Evolutionary conservation across 2,888 invertebrate genomes (phyloP).

Genomic region (Disparrhopalites patrizii): DNA sequence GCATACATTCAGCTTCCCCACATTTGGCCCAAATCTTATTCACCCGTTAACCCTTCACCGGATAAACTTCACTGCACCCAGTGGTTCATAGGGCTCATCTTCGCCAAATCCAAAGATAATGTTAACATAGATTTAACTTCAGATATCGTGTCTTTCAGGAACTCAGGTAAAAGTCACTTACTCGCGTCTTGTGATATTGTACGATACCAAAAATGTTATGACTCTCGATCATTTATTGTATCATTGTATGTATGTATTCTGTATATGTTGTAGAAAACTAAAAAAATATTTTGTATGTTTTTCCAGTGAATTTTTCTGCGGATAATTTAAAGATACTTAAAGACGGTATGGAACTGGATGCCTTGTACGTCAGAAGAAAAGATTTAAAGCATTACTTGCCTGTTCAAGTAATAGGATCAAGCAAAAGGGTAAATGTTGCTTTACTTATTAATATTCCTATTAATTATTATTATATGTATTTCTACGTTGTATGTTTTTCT

Average conservation of each 20-base stretch:
- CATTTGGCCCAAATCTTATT: slow-evolving; percentile 87
- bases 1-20: slow-evolving; percentile 87
- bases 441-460: too few species aligned
- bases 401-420: slow-evolving; percentile 25
- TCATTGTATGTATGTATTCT: too few species aligned
- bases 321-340: slow-evolving; percentile 65
- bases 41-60: slow-evolving; percentile 52
- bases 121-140: slow-evolving; percentile 88
- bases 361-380: slow-evolving; percentile 74
- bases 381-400: slow-evolving; percentile 40
- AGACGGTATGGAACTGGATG: slow-evolving; percentile 76
- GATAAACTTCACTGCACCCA: slow-evolving; percentile 25
- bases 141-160: slow-evolving; percentile 86
- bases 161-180: slow-evolving; percentile 63
- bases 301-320: slow-evolving; percentile 63
- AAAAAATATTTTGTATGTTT: too few species aligned
- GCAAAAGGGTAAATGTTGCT: slow-evolving; percentile 3
- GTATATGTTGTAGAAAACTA: background rate
- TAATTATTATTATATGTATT: too few species aligned
- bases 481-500: too few species aligned
- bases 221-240: too few species aligned
- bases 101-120: slow-evolving; percentile 69
- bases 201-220: too few species aligned
- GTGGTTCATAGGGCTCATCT: slow-evolving; percentile 97
- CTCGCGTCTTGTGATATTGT: background rate